These are phyloP conservation scores for Hydropsyche betteni DNA, from an alignment of 2,888 invertebrate species.

Conservation along the genomic window DNA sequence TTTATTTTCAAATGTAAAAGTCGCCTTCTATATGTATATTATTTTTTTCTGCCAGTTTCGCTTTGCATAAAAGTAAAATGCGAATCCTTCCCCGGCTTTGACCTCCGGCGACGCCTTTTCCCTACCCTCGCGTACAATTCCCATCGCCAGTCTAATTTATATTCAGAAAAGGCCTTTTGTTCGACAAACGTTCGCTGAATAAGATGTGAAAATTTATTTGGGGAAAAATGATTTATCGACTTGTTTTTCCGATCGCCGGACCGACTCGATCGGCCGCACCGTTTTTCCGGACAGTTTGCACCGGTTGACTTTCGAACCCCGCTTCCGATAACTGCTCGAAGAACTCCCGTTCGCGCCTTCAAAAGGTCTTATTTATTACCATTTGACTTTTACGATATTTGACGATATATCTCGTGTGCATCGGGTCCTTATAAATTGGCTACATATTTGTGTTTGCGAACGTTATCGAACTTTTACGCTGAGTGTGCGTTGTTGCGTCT, in stretches of 20 bases:
- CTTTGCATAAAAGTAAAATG: conserved; percentile 24
- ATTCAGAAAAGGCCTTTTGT: conserved; percentile 41
- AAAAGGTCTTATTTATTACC: no score
- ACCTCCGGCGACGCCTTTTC: conserved; percentile 16
- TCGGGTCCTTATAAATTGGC: no score
- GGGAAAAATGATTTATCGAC: conserved; percentile 47
- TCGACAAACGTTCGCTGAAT: conserved; percentile 46
- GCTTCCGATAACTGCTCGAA: background rate
- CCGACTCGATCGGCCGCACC: conserved; percentile 38
- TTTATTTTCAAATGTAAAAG: conserved; percentile 32
- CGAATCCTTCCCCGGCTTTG: conserved; percentile 12
- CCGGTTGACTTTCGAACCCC: conserved; percentile 31
- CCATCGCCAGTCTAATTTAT: conserved; percentile 38
- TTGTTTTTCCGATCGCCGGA: conserved; percentile 48
- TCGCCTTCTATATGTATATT: background rate
- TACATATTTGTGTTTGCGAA: no score
- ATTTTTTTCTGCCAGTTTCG: background rate
- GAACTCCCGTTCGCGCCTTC: no score
- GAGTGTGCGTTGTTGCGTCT: no score
- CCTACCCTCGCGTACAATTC: conserved; percentile 1
- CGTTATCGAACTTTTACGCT: no score
- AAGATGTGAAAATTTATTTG: conserved; percentile 43
- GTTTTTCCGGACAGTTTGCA: conserved; percentile 41
- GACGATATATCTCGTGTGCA: no score
- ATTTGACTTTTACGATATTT: no score